Percentiles rank a stretch among this genome's conserved stretches.
Evolutionary conservation across 2,797 vertebrate genomes (phyloP).

Genomic region (Catamblyrhynchus diadema): DNA sequence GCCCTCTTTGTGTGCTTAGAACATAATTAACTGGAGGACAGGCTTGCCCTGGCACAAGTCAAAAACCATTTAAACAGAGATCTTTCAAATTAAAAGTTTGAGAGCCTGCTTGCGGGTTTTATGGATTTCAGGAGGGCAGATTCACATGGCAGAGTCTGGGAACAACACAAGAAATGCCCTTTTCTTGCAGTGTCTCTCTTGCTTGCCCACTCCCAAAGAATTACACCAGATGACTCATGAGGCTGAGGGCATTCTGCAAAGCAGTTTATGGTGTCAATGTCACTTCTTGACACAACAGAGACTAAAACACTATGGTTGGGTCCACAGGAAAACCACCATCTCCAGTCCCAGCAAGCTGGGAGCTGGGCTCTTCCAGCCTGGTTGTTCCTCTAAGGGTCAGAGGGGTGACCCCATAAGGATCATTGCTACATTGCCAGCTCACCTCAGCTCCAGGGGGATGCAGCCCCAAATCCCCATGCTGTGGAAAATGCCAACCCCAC

Average conservation of each 20-base stretch:
- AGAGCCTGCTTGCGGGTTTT: slow-evolving; percentile 34
- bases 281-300: background rate
- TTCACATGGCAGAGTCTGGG: slow-evolving; percentile 42
- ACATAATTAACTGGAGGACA: slow-evolving; percentile 56
- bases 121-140: slow-evolving; percentile 37
- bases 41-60: slow-evolving; percentile 35
- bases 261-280: background rate
- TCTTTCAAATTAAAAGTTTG: slow-evolving; percentile 56
- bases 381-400: background rate
- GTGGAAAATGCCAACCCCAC: background rate
- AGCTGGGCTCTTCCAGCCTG: background rate
- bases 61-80: slow-evolving; percentile 23
- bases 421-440: background rate
- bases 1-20: slow-evolving; percentile 41
- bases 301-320: background rate
- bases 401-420: background rate
- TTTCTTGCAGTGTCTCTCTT: background rate
- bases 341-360: background rate
- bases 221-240: background rate
- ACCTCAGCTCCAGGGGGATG: background rate
- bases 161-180: background rate
- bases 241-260: background rate
- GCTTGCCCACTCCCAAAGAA: background rate
- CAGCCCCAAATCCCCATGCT: background rate
- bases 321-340: background rate